These are phyloP conservation scores for Poeciliopsis turrubarensis DNA, from an alignment of 2,113 vertebrate genomes.

Conservation along the genomic window DNA sequence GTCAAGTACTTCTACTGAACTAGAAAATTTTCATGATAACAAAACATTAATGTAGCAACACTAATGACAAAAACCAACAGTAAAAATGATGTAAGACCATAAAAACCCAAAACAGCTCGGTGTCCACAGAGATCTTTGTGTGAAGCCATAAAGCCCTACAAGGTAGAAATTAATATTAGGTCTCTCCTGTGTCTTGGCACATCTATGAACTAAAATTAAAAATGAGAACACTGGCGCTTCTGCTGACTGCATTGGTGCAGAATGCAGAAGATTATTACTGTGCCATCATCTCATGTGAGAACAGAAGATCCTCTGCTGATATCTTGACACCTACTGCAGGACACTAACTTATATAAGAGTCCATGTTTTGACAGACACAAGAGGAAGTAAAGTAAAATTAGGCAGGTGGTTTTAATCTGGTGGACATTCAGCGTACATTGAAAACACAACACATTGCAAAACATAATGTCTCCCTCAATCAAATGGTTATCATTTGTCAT, in stretches of 20 bases:
- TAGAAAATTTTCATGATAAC: not conserved
- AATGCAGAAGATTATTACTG: too few relatives aligned
- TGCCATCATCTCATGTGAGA: not conserved
- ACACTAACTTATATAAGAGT: not conserved
- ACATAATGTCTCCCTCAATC: not conserved
- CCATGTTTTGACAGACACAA: not conserved
- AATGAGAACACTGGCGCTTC: too few relatives aligned
- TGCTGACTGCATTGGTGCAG: too few relatives aligned
- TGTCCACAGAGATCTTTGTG: not conserved
- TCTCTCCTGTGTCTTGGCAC: not conserved
- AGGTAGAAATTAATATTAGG: not conserved
- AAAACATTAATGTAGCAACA: not conserved
- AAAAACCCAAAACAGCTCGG: not conserved
- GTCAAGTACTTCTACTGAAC: not conserved
- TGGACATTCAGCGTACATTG: not conserved
- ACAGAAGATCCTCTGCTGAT: not conserved
- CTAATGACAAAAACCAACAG: not conserved
- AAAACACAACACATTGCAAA: constrained; percentile 8
- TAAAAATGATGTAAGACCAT: not conserved
- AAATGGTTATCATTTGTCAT: not conserved
- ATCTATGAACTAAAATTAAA: not conserved
- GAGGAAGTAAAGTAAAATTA: not conserved
- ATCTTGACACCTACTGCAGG: not conserved
- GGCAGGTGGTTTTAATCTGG: constrained; percentile 9
- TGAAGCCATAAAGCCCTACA: not conserved